Base-by-base conservation (phyloP, 2,797 vertebrate species). In the Sus cebifrons region DNA sequence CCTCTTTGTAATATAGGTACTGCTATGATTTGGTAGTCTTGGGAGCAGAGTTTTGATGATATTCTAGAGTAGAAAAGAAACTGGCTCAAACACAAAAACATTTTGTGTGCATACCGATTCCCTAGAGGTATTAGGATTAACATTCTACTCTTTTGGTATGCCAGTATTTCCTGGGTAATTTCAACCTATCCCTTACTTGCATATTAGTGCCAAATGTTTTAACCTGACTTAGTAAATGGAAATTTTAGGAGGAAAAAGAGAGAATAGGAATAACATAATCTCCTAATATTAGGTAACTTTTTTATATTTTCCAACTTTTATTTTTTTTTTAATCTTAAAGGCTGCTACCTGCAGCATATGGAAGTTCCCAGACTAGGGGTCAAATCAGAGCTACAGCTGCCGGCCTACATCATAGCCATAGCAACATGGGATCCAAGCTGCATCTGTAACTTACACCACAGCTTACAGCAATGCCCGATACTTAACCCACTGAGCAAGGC, bases 11-110 rank as follows among this genome's bases (percentile, higher is more conserved):
- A 75, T 73, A 29, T 15, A 87, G 52, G 18, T 23, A 29, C 77
- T 89, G 18, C 18, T 52, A 17, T 68, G 29, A 4, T 74, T 21
- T 83, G 36, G 27, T 89, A 6, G 18, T 62, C 14, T 32, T 95
- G 25, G 62, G 14, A 86, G n/a, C n/a, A 20, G 29, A 81, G 21
- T 86, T 81, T 62, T 78, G 65, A 40, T 92, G 23, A 60, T 87
- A 75, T 68, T 91, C 36, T 82, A 86, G 52, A 79, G n/a, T 32
- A 73, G 84, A 86, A 93, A 92, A 94, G 52, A 96, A 87, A 60
- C 29, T 71, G n/a, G 54, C 25, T 21, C 27, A 87, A 56, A 77
- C 6, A 78, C 73, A 90, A 62, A 86, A 81, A 6, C 40, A 67
- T 92, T 95, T 96, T 95, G 23, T 17, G 23, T 25, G 23, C 5